Evolutionary conservation across 2,797 vertebrate genomes (phyloP).

Genomic region (Scolopax bukidnonensis): DNA sequence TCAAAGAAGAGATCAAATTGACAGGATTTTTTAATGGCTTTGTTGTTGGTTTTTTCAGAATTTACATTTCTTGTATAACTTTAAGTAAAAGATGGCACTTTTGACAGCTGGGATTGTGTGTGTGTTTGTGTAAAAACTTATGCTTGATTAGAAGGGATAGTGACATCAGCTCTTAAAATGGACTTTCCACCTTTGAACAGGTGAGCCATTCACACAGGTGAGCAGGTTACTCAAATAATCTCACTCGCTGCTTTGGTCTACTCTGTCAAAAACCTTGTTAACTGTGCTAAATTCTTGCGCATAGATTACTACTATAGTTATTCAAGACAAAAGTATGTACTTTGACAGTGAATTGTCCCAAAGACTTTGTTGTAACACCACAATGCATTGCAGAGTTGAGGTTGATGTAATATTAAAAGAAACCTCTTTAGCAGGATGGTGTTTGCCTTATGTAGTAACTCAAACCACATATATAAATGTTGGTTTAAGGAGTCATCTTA

Average conservation of each 20-base stretch:
- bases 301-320: neutral
- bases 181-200: neutral
- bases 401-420: neutral
- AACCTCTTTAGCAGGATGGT: neutral
- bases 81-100: rapidly evolving
- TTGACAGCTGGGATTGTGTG: neutral
- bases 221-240: neutral
- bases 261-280: neutral
- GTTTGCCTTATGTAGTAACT: neutral
- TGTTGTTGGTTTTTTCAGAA: neutral
- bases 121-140: neutral
- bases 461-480: neutral
- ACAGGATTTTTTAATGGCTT: neutral
- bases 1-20: neutral
- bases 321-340: neutral
- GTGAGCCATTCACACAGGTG: neutral
- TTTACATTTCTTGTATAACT: neutral
- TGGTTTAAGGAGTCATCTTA: neutral
- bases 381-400: neutral
- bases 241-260: neutral
- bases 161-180: neutral
- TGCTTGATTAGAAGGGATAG: neutral
- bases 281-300: neutral
- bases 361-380: neutral
- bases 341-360: neutral